phyloP scores from a whole-genome alignment of 2,797 vertebrate genomes.

The Anisognathus igniventris region DNA sequence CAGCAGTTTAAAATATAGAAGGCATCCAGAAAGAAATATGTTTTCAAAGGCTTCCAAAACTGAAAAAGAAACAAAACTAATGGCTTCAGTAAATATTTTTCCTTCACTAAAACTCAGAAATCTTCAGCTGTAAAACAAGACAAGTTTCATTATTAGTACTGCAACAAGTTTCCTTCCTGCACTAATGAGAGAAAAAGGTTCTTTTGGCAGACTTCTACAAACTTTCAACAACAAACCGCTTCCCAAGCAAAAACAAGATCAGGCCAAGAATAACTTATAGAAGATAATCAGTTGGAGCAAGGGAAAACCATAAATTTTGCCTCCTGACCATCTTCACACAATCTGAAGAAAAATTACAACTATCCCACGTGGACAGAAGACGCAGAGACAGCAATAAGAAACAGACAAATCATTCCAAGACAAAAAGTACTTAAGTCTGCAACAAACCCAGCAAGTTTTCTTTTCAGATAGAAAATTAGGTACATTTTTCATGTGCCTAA shows the following conservation, averaged over 20 bases:
- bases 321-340: background rate
- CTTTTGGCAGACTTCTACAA: background rate
- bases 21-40: background rate
- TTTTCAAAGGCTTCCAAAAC: background rate
- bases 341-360: background rate
- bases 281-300: background rate
- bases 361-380: background rate
- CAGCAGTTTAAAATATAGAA: background rate
- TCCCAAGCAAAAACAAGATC: background rate
- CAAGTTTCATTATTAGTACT: background rate
- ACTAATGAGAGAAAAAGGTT: background rate
- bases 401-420: background rate
- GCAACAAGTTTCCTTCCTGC: background rate
- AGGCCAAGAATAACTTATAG: background rate
- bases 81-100: conserved; percentile 13
- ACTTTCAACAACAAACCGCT: background rate
- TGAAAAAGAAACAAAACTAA: background rate
- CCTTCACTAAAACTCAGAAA: background rate
- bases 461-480: background rate
- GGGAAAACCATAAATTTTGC: background rate
- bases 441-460: background rate
- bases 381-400: background rate
- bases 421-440: background rate
- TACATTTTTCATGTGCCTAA: background rate
- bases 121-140: background rate